Evolutionary conservation across 2,113 vertebrate genomes (phyloP).

Genomic region (Hippolais icterina): DNA sequence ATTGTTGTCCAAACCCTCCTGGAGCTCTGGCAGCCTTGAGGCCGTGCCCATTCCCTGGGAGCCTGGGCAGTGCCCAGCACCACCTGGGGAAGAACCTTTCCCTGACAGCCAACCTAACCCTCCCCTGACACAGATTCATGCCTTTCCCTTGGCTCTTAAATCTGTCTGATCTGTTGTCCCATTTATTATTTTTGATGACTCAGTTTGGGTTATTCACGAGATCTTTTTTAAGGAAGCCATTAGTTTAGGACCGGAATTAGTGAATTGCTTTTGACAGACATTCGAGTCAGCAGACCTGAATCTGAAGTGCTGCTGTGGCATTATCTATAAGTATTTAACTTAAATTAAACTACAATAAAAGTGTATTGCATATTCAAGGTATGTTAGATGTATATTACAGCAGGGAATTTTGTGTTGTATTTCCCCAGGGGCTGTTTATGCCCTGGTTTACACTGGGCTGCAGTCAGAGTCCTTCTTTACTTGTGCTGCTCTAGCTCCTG

Average conservation of each 20-base stretch:
- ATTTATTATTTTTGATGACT: background rate
- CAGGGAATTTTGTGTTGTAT: background rate
- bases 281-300: background rate
- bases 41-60: background rate
- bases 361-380: background rate
- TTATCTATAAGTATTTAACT: background rate
- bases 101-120: background rate
- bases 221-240: background rate
- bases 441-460: background rate
- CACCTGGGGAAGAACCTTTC: background rate
- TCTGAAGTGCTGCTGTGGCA: background rate
- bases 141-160: background rate
- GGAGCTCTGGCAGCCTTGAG: background rate
- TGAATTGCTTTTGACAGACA: background rate
- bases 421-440: background rate
- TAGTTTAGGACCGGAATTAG: background rate
- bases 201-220: background rate
- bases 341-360: background rate
- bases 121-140: background rate
- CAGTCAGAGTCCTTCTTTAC: background rate
- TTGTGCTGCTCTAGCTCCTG: background rate
- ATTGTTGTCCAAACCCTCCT: accelerated
- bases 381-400: background rate
- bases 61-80: background rate
- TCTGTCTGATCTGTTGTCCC: background rate